Evolutionary conservation across 2,113 vertebrate species (phyloP).

Genomic region (Rhea pennata): DNA sequence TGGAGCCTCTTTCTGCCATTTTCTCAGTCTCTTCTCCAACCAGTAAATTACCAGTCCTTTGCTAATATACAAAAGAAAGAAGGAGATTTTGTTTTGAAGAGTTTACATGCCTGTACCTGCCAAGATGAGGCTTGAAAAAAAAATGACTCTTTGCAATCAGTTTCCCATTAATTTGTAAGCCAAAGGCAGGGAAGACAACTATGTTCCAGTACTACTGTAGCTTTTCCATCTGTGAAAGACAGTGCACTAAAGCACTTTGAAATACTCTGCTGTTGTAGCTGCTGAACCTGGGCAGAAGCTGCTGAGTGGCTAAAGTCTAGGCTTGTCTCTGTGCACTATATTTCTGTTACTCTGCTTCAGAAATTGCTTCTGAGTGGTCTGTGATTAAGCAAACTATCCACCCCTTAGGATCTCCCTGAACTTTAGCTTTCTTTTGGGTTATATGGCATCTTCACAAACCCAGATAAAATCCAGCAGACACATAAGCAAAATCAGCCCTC

Average conservation of each 20-base stretch:
- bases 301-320: not conserved
- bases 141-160: not conserved
- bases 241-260: not conserved
- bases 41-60: not conserved
- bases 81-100: not conserved
- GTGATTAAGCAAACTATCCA: not conserved
- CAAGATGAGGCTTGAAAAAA: not conserved
- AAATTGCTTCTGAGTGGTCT: not conserved
- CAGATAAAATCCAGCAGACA: not conserved
- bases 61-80: not conserved
- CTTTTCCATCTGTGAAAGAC: not conserved
- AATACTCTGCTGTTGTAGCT: not conserved
- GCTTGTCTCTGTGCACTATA: not conserved
- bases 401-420: not conserved
- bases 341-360: not conserved
- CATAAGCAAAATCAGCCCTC: not conserved
- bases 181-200: not conserved
- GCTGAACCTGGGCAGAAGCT: not conserved
- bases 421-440: not conserved
- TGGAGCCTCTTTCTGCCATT: not conserved
- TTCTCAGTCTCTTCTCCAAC: not conserved
- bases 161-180: not conserved
- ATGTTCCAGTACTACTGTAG: not conserved
- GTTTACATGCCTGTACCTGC: not conserved
- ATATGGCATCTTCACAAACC: not conserved